These are phyloP conservation scores for Ispidina picta DNA, from an alignment of 2,797 vertebrate genomes.

Conservation along the genomic window DNA sequence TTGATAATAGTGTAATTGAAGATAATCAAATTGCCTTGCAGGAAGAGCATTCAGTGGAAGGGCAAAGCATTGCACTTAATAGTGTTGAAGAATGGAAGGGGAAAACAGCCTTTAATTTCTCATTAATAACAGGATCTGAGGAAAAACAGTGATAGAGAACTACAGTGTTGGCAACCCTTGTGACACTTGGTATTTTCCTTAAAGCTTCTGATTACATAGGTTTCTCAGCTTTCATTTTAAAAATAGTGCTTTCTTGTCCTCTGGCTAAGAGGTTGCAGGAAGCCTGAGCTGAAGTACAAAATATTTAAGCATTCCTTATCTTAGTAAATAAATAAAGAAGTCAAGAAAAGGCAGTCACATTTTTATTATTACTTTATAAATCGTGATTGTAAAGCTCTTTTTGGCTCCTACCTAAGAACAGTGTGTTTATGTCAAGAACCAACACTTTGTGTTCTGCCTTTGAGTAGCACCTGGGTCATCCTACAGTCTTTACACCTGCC, in stretches of 20 bases:
- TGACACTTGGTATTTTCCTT: slow-evolving; percentile 42
- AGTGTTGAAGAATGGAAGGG: not conserved
- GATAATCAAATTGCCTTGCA: not conserved
- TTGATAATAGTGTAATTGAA: not conserved
- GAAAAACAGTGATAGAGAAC: not conserved
- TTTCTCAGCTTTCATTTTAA: slow-evolving; percentile 35
- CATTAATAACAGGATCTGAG: not conserved
- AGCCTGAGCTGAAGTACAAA: not conserved
- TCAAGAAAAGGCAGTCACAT: not conserved
- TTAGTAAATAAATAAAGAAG: not conserved
- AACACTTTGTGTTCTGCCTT: not conserved
- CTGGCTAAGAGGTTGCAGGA: not conserved
- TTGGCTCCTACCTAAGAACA: not conserved
- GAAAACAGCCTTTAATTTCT: not conserved
- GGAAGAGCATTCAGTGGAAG: not conserved
- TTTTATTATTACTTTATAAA: not conserved
- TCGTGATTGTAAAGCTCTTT: not conserved
- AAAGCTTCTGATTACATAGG: slow-evolving; percentile 13
- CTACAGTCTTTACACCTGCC: not conserved
- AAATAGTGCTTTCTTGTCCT: slow-evolving; percentile 29
- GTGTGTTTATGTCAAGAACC: not conserved
- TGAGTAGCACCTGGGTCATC: not conserved
- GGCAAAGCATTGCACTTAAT: not conserved
- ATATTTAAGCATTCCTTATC: not conserved
- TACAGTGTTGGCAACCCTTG: not conserved